Evolutionary conservation across 2,113 vertebrate species (phyloP).

Genomic region (Scatophagus argus): DNA sequence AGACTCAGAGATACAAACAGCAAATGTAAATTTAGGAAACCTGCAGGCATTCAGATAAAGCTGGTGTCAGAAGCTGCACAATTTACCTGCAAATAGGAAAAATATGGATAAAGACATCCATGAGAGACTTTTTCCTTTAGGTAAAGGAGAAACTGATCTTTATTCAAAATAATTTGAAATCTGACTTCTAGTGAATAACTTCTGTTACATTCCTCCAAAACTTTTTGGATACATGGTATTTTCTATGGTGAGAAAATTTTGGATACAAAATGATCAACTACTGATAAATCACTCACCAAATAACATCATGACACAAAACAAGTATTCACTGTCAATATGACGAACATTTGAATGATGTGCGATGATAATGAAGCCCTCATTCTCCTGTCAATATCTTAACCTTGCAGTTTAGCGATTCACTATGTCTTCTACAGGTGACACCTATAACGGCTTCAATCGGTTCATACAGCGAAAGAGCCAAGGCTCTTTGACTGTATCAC

Average conservation of each 20-base stretch:
- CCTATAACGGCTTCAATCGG: constrained; percentile 47
- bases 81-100: constrained; percentile 82
- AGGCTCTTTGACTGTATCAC: constrained; percentile 50
- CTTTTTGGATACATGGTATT: constrained; percentile 39
- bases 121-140: constrained; percentile 47
- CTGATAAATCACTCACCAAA: not conserved
- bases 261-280: not conserved
- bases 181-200: constrained; percentile 49
- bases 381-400: constrained; percentile 19
- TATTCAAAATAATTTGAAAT: constrained; percentile 63
- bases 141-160: constrained; percentile 54
- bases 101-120: constrained; percentile 70
- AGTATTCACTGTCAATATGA: not conserved
- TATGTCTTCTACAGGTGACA: not conserved
- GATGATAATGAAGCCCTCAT: constrained; percentile 18
- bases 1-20: constrained; percentile 80
- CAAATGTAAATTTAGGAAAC: constrained; percentile 81
- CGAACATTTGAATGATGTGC: not conserved
- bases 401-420: not conserved
- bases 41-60: constrained; percentile 86
- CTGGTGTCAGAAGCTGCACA: constrained; percentile 72
- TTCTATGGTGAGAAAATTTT: not conserved
- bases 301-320: not conserved
- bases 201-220: constrained; percentile 45
- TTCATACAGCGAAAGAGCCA: constrained; percentile 50